phyloP scores from a whole-genome alignment of 2,797 vertebrate species.

The Pogoniulus pusillus region DNA sequence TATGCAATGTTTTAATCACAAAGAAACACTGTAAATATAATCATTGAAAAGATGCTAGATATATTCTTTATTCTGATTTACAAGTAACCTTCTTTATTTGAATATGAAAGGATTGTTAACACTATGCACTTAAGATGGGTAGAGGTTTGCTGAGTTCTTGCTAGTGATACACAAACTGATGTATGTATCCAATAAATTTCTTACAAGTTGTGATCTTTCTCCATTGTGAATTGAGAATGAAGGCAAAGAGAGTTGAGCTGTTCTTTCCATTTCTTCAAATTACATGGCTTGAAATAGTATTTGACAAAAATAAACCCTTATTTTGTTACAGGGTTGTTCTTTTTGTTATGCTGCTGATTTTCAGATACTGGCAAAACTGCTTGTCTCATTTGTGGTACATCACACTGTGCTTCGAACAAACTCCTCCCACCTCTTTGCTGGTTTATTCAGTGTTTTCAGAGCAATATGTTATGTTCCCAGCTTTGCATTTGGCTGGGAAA shows the following conservation, averaged over 20 bases:
- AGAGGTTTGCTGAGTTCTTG: neutral
- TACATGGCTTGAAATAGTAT: neutral
- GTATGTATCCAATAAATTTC: neutral
- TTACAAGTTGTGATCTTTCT: neutral
- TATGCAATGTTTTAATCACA: fast-evolving
- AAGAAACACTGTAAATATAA: neutral
- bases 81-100: neutral
- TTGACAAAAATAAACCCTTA: neutral
- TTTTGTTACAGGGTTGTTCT: neutral
- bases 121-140: fast-evolving
- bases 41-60: neutral
- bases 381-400: neutral
- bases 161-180: neutral
- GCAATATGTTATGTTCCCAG: neutral
- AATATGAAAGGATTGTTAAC: neutral
- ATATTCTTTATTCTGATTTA: neutral
- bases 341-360: neutral
- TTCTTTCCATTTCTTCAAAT: neutral
- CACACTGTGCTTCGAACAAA: neutral
- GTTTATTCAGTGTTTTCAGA: constrained; percentile 33
- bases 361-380: neutral
- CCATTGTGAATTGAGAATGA: neutral
- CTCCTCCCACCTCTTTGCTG: neutral
- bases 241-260: neutral
- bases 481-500: constrained; percentile 19